Conservation (phyloP, 2,888 invertebrate species). For the Trichopoda pennipes region DNA sequence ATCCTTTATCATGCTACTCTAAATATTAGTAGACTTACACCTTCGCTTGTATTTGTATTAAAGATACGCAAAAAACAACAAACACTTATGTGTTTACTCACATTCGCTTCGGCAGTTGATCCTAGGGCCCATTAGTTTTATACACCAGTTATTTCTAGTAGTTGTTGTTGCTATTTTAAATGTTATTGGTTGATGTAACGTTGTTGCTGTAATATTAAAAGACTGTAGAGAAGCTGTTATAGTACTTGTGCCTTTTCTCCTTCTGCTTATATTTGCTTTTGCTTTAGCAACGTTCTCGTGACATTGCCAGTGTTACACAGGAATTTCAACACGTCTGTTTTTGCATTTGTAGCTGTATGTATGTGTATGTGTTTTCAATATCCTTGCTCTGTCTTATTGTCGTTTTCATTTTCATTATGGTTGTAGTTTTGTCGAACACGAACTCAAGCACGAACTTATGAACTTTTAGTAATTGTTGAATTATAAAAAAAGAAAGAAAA, state of each 20-base stretch:
- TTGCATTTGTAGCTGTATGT: background rate
- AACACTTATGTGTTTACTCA: slow-evolving; percentile 8
- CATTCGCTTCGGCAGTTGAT: slow-evolving; percentile 65
- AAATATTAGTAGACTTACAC: no score
- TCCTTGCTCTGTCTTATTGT: slow-evolving; percentile 44
- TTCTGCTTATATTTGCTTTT: slow-evolving; percentile 14
- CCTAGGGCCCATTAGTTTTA: slow-evolving; percentile 63
- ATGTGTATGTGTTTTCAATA: slow-evolving; percentile 1
- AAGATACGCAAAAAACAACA: background rate
- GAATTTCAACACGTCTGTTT: slow-evolving; percentile 62
- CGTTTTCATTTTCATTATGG: slow-evolving; percentile 39
- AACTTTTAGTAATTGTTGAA: slow-evolving; percentile 66
- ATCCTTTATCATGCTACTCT: no score
- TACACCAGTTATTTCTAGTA: slow-evolving; percentile 52
- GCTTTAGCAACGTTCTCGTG: slow-evolving; percentile 51
- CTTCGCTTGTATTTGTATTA: background rate
- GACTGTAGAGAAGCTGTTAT: background rate
- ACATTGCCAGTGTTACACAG: slow-evolving; percentile 61
- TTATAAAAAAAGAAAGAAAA: slow-evolving; percentile 28
- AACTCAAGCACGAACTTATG: slow-evolving; percentile 68
- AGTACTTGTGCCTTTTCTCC: slow-evolving; percentile 9
- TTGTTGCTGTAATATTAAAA: slow-evolving; percentile 25
- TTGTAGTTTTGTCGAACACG: slow-evolving; percentile 58
- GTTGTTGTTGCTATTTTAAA: slow-evolving; percentile 12
- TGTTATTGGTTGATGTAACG: background rate